Evolutionary conservation across 2,888 invertebrate species (phyloP).

Genomic region (Malacosoma neustria): DNA sequence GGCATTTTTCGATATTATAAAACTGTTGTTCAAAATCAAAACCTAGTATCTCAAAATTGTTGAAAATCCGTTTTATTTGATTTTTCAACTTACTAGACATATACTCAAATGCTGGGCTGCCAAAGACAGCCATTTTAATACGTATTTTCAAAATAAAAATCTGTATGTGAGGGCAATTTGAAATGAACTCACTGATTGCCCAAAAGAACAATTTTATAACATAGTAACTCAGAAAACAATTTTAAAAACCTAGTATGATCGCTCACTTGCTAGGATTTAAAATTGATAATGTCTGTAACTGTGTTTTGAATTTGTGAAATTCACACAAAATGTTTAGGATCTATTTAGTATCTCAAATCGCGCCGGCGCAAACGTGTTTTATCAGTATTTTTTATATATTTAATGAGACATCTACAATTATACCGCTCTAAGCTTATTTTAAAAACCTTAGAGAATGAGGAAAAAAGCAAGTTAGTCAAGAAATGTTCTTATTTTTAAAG

Average conservation of each 20-base stretch:
- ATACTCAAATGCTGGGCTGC: background rate
- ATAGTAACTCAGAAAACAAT: constrained; percentile 7
- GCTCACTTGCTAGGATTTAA: constrained; percentile 6
- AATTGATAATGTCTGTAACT: constrained; percentile 7
- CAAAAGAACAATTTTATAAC: constrained; percentile 8
- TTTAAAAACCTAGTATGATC: constrained; percentile 7
- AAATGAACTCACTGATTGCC: constrained; percentile 5
- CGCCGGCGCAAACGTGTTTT: constrained; percentile 1
- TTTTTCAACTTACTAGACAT: background rate
- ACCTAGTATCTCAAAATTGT: background rate
- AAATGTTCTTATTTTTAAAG: background rate
- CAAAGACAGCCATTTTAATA: constrained; percentile 6
- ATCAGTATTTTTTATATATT: constrained; percentile 5
- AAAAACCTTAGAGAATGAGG: background rate
- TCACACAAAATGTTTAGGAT: constrained; percentile 4
- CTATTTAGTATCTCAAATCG: constrained; percentile 6
- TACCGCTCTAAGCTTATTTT: constrained; percentile 5
- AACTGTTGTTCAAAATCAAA: background rate
- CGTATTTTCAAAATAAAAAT: constrained; percentile 4
- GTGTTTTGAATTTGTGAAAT: constrained; percentile 6
- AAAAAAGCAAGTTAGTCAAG: background rate
- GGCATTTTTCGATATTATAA: no score
- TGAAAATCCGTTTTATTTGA: background rate
- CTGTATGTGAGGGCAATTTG: constrained; percentile 7
- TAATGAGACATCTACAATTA: constrained; percentile 4